Base-by-base conservation (phyloP, 2,888 invertebrate species). In the Chelonus formosanus region DNA sequence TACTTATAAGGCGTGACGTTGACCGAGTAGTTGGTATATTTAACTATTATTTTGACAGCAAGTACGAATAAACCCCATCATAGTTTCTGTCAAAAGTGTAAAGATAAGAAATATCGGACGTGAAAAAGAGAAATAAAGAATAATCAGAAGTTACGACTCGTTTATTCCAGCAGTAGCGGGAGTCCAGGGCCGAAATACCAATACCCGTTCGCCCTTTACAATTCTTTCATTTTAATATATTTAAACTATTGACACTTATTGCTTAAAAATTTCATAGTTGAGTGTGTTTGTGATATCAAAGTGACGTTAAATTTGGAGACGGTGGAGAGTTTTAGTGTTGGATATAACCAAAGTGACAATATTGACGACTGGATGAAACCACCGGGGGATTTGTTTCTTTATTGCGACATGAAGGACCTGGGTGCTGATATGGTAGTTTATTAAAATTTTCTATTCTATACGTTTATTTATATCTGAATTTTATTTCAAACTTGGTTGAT, bases 381-480 rank as follows among this genome's bases (percentile, higher is more conserved):
- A 84, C 88, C 89, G 87, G 88, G 88, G 87, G 88, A 88, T 84
- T 87, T 89, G 85, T 89, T 90, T 87, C 89, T 89, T 84, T 87
- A 89, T 86, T 86, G 88, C 86, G 90, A 90, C 88, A 91, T 91
- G 90, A 90, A 89, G 89, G 90, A 90, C 87, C 90, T 91, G 90
- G 91, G 91, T 88, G 91, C 91, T 86, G 91, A 91, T 86, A 91
- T 92, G 91, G 91, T 92, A 86, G 88, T 86, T 86, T 20, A 20
- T 20, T 20, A 20, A 20, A 20, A 20, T 20, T 20, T 20, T 20
- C 40, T 47, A 47, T 52, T 55, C 5, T n/a, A 50, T 31, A 20
- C 31, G 20, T 53, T n/a, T n/a, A 32, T 32, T 32, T 8, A 35
- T 8, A 34, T 34, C 8, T 7, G 31, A 34, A 34, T n/a, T 53